Percentiles rank a stretch among this genome's conserved stretches.
phyloP scores from a whole-genome alignment of 2,888 invertebrate species.

The Andrena bucephala region DNA sequence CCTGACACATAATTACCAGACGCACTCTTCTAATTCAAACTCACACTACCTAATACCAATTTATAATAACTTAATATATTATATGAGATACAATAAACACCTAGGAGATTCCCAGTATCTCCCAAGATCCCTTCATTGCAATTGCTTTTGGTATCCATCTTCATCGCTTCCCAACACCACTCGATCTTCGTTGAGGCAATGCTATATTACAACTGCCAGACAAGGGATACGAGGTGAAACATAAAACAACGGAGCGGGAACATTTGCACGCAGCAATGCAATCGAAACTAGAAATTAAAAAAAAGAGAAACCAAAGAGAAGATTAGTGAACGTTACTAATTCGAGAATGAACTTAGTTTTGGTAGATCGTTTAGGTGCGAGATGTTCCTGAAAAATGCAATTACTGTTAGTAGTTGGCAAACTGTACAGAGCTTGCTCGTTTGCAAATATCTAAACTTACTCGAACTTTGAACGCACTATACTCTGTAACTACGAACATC shows the following conservation, averaged over 20 bases:
- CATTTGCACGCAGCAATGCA: not conserved
- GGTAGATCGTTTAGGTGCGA: not conserved
- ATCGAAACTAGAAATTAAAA: not conserved
- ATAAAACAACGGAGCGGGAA: not conserved
- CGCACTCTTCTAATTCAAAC: too few species aligned
- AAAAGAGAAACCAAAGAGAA: not conserved
- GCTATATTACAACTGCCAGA: not conserved
- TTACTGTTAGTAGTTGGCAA: not conserved
- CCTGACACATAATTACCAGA: too few species aligned
- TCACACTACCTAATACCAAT: too few species aligned
- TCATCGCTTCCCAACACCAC: not conserved
- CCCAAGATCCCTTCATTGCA: not conserved
- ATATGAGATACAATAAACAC: not conserved
- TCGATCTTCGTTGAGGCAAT: not conserved
- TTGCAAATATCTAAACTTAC: constrained; percentile 2
- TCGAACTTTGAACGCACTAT: not conserved
- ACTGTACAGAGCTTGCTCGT: not conserved
- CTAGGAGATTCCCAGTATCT: not conserved
- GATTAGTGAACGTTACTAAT: not conserved
- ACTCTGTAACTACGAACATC: not conserved
- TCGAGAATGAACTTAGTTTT: not conserved
- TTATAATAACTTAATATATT: not conserved
- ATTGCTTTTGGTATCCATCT: not conserved
- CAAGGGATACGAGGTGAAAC: not conserved
- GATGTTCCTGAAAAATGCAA: not conserved